Percentiles rank a stretch among this genome's conserved stretches.
phyloP scores from a whole-genome alignment of 2,797 vertebrate genomes.

The Pangasius larnaudii region DNA sequence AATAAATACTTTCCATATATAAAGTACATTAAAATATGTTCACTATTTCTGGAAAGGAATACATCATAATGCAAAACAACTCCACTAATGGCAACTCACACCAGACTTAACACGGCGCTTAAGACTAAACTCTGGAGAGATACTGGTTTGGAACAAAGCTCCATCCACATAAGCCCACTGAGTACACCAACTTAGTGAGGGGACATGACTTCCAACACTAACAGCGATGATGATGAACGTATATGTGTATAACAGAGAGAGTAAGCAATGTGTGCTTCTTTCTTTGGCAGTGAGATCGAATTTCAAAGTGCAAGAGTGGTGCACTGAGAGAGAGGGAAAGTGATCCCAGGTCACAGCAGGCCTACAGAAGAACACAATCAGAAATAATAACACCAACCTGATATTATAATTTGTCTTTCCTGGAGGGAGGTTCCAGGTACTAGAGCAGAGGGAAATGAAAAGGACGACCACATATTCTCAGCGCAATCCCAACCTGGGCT shows the following conservation, averaged over 20 bases:
- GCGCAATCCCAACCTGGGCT: conserved; percentile 60
- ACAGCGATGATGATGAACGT: conserved; percentile 25
- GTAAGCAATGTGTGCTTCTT: conserved; percentile 29
- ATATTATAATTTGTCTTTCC: conserved; percentile 77
- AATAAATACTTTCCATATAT: conserved; percentile 17
- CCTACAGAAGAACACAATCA: conserved; percentile 77
- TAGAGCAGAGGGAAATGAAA: conserved; percentile 69
- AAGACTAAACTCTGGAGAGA: not conserved
- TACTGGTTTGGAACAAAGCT: not conserved
- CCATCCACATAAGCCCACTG: not conserved
- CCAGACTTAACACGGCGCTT: not conserved
- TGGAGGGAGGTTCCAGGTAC: conserved; percentile 69
- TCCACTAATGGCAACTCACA: not conserved
- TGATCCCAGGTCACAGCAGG: conserved; percentile 65
- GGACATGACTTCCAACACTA: conserved; percentile 4
- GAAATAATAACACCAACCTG: conserved; percentile 77
- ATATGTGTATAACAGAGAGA: conserved; percentile 25
- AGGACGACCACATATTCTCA: conserved; percentile 60
- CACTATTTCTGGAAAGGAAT: not conserved
- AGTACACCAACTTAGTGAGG: not conserved
- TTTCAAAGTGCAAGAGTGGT: not conserved
- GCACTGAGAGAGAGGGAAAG: conserved; percentile 62
- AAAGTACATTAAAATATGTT: not conserved
- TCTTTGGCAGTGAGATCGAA: conserved; percentile 1
- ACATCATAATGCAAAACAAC: not conserved